Evolutionary conservation across 2,888 invertebrate species (phyloP), one percentile per base, ranked within the genome.

Genomic region (Rhamnusium bicolor): DNA sequence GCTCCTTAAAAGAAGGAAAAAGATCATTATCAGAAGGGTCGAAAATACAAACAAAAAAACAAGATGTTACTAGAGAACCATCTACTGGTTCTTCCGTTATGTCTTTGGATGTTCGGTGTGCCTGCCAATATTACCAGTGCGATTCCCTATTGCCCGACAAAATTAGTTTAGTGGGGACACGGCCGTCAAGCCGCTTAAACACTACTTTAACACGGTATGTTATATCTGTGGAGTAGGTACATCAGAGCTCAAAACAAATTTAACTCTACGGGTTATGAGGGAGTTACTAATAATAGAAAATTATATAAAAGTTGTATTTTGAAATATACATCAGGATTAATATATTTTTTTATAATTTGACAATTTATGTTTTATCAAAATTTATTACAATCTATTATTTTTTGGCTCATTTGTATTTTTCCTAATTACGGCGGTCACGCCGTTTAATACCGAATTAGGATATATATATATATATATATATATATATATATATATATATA

Each of bases 81-180:
- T 92, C 93, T 79, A 91, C 93, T 82, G 91, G 90, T 70, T 90
- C 90, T 77, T 90, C 93, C 81, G 92, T 90, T 81, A 80, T 81
- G 77, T 92, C 95, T 73, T 91, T 94, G 84, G 95, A 95, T 87
- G 95, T 96, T 75, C 93, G 96, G 81, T 95, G 96, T 88, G 95
- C 91, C 80, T 95, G 96, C 89, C 95, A 96, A 89, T 96, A 93
- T 89, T 96, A 92, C 89, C 93, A 94, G 90, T 92, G 93, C 87
- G 94, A 95, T 87, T 93, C 94, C 74, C 88, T 95, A 82, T 89
- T 95, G 82, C 95, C 95, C 74, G 77, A 76, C 16, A 75, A 75
- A 10, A 60, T 56, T 10, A 93, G 94, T 86, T 92, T 93, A 77
- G 89, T 92, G 81, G 92, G 91, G 87, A 92, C 81, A 19, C 80